Evolutionary conservation across 2,797 vertebrate species (phyloP), one percentile per base, ranked within the genome.

Genomic region (Sebastolobus altivelis): DNA sequence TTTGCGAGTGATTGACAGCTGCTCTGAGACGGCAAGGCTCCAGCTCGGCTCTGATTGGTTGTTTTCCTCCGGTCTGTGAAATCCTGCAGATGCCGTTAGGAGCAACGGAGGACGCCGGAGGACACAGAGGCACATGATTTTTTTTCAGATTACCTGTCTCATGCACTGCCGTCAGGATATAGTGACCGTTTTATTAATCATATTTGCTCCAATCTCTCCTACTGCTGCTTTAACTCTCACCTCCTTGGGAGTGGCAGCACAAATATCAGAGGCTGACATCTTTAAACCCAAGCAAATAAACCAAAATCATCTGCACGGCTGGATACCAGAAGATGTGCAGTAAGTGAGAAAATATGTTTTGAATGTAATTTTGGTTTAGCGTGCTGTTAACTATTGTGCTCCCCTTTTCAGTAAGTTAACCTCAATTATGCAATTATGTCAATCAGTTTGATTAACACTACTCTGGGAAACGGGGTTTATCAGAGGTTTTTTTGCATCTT

Each of bases 371-470:
- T 70, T 8, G 54, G 22, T 66, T 33, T 67, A 37, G n/a, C 4
- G 0, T 74, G 56, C 46, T 75, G 22, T 62, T 56, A 66, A 79
- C 69, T 52, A 60, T 27, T 14, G 56, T 69, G 31, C 35, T 54
- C 25, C 33, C 6, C 18, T 58, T 71, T 43, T 62, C 6, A 54
- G 31, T 6, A 63, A 49, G 62, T 72, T 65, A 59, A 68, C 58
- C 38, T 65, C 31, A 86, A 46, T 63, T 35, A 75, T 66, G 65
- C 55, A 56, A 79, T 73, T 20, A 54, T 60, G 54, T 65, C 31
- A 71, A 66, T 75, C 65, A 65, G 33, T 40, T 13, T 79, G 63
- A 71, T 80, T 71, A 63, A 77, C 54, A 58, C 16, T 18, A 16
- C 37, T 25, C 29, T 29, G n/a, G 56, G 40, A 82, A 52, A 25